Base-by-base conservation (phyloP, 1,140 invertebrate genomes). In the Pteromalus puparum region DNA sequence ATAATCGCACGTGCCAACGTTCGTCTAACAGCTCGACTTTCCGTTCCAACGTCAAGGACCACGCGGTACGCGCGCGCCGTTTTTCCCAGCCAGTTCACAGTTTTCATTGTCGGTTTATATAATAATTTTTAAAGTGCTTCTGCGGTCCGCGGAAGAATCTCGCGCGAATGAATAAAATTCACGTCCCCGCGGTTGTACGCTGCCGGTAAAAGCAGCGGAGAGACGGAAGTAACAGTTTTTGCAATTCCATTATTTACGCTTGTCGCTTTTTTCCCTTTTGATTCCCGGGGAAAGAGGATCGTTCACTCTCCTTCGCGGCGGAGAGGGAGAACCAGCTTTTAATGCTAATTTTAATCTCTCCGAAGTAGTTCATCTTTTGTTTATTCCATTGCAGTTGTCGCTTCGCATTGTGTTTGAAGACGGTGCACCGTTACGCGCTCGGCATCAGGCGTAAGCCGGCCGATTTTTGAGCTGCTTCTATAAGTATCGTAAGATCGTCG, bases 61-160 rank as follows among this genome's bases (percentile, higher is more conserved):
- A 74, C 24, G 46, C 18, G 7, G 9, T 30, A 46, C 5, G 9
- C 1, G 48, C 21, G 18, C 18, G 9, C n/a, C 65, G 24, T 61
- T 75, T 48, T 30, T 68, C 68, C 18, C 34, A 18, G 1, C 26
- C 30, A 34, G 61, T 70, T 68, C 9, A 42, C 15, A 30, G 12
- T 75, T 75, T 75, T 53, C 72, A 82, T 82, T 70, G 81, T 83
- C 68, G 38, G 53, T 83, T 83, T 83, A 77, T 68, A 77, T 77
- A 83, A 83, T 83, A 83, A 83, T 83, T 67, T 83, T 76, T 83
- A 83, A 28, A 28, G 74, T 70, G 48, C 34, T 61, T 82, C 74
- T 82, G 73, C 34, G 81, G 73, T 75, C 30, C 24, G 70, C 21
- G 70, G 18, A 18, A 61, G 70, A 61, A n/a, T 74, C 70, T 24